Percentiles rank a stretch among this genome's conserved stretches.
Evolutionary conservation across 2,113 vertebrate species (phyloP).

Genomic region (Emydocephalus ijimae): DNA sequence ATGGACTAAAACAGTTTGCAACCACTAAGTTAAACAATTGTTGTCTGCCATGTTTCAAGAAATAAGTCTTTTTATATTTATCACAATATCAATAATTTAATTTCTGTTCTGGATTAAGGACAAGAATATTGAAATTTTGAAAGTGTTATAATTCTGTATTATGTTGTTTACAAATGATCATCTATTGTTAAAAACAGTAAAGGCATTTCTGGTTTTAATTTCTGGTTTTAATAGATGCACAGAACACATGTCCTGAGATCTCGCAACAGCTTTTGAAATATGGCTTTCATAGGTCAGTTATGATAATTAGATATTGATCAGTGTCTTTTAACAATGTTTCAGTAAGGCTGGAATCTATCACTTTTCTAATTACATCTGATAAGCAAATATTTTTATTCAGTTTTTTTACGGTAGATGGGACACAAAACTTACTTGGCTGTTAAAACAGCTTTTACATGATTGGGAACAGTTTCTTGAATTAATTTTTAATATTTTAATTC

Average conservation of each 20-base stretch:
- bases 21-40: not conserved
- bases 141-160: not conserved
- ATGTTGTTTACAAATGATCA: not conserved
- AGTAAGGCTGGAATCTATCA: not conserved
- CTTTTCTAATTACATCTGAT: not conserved
- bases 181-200: not conserved
- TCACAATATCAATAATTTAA: not conserved
- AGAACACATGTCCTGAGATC: constrained; percentile 53
- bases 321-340: rapidly evolving
- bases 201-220: not conserved
- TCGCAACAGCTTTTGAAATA: constrained; percentile 69
- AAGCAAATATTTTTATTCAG: not conserved
- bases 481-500: not conserved
- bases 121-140: not conserved
- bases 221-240: constrained; percentile 42
- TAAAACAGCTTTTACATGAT: not conserved
- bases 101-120: not conserved
- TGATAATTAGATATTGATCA: not conserved
- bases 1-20: not conserved
- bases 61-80: not conserved
- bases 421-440: not conserved
- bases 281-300: constrained; percentile 74
- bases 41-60: not conserved
- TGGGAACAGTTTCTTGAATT: not conserved
- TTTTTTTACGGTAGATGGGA: not conserved